Conservation (phyloP, 2,113 vertebrate species). For the Hemiprocne comata region DNA sequence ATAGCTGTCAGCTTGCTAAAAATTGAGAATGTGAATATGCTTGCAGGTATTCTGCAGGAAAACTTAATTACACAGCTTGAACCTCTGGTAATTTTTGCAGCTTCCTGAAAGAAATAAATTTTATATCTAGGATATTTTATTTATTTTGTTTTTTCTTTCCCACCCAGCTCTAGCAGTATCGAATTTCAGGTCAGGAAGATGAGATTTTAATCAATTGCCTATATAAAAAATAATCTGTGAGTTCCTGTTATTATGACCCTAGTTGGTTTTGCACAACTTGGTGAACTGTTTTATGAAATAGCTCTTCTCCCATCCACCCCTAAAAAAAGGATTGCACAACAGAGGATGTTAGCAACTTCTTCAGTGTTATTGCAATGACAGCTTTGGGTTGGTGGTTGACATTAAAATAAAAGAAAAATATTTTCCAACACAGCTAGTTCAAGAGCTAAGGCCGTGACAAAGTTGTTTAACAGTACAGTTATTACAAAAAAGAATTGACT, state of each 20-base stretch:
- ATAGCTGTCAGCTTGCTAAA: conserved; percentile 38
- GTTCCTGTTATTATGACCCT: neutral
- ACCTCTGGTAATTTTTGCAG: neutral
- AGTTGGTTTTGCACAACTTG: neutral
- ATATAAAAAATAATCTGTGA: neutral
- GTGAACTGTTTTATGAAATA: neutral
- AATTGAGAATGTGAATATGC: conserved; percentile 27
- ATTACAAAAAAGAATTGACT: neutral
- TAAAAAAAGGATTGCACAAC: neutral
- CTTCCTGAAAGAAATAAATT: neutral
- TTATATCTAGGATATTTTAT: neutral
- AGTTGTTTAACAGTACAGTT: conserved; percentile 19
- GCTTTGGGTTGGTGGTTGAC: neutral
- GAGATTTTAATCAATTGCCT: neutral
- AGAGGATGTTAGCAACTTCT: neutral
- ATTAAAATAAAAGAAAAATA: conserved; percentile 34
- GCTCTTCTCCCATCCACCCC: neutral
- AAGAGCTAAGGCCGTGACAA: conserved; percentile 9
- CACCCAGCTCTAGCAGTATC: neutral
- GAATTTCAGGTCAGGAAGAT: neutral
- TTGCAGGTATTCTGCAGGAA: conserved; percentile 27
- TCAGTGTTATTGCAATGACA: conserved; percentile 25
- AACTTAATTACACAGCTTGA: conserved; percentile 19
- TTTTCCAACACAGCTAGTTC: conserved; percentile 38
- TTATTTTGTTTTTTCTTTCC: neutral